These are phyloP conservation scores for Lottia gigantea DNA, from an alignment of 2,888 invertebrate genomes.

Conservation along the genomic window DNA sequence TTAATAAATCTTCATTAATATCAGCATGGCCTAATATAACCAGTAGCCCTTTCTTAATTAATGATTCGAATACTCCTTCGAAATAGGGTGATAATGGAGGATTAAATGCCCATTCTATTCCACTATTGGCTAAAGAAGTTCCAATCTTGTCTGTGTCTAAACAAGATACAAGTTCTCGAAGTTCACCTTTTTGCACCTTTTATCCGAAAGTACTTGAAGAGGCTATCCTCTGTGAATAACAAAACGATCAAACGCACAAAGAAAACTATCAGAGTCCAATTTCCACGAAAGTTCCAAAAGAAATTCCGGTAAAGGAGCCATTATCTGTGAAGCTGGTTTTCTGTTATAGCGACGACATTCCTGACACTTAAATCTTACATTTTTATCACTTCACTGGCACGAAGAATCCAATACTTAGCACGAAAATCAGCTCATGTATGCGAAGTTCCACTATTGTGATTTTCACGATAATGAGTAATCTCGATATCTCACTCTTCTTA, in stretches of 20 bases:
- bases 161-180: constrained; percentile 15
- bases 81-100: constrained; percentile 36
- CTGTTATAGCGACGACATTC: constrained; percentile 10
- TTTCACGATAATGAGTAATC: constrained; percentile 19
- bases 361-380: neutral
- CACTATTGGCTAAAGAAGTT: constrained; percentile 16
- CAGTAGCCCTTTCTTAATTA: constrained; percentile 20
- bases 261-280: constrained; percentile 13
- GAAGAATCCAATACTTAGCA: constrained; percentile 24
- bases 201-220: constrained; percentile 17
- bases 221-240: constrained; percentile 15
- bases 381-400: constrained; percentile 20
- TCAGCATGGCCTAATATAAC: too few species aligned
- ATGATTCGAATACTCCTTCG: constrained; percentile 32
- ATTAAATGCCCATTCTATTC: constrained; percentile 30
- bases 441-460: constrained; percentile 25
- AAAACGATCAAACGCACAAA: constrained; percentile 21
- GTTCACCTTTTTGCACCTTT: constrained; percentile 14
- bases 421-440: constrained; percentile 17
- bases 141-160: constrained; percentile 24
- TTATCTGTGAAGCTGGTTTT: constrained; percentile 1
- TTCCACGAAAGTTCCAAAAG: constrained; percentile 11
- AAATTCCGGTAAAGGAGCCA: neutral
- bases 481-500: constrained; percentile 18
- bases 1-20: constrained; percentile 33